phyloP scores from a whole-genome alignment of 2,888 invertebrate genomes.

The Stenoptilia bipunctidactyla region DNA sequence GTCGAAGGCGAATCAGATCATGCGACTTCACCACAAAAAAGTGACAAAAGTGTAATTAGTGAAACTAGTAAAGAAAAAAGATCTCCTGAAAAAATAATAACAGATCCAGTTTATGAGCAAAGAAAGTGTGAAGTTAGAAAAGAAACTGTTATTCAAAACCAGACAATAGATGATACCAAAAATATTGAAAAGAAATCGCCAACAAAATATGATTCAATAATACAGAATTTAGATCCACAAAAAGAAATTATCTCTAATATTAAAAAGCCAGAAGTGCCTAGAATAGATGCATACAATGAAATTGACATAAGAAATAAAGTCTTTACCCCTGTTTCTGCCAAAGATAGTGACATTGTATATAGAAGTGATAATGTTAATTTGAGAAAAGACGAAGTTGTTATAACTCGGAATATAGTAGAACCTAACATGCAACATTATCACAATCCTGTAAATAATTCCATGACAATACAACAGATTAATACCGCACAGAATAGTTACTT shows the following conservation, averaged over 20 bases:
- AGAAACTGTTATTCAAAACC: conserved; percentile 61
- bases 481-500: conserved; percentile 45
- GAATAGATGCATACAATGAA: conserved; percentile 44
- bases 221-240: conserved; percentile 47
- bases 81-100: conserved; percentile 35
- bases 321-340: conserved; percentile 30
- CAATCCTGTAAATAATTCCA: conserved; percentile 43
- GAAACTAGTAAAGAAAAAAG: conserved; percentile 42
- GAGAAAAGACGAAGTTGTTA: conserved; percentile 53
- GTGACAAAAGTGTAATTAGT: conserved; percentile 39
- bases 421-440: conserved; percentile 43
- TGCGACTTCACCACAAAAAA: conserved; percentile 43
- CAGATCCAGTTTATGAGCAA: conserved; percentile 31
- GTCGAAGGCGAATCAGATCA: conserved; percentile 54
- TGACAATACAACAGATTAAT: conserved; percentile 58
- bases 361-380: conserved; percentile 35
- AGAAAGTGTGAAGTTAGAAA: conserved; percentile 51
- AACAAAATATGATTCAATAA: conserved; percentile 48
- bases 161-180: conserved; percentile 43
- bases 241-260: conserved; percentile 34
- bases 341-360: conserved; percentile 46
- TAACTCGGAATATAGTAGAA: conserved; percentile 49
- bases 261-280: conserved; percentile 43
- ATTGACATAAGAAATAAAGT: conserved; percentile 40
- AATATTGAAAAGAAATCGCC: conserved; percentile 46